Evolutionary conservation across 2,797 vertebrate genomes (phyloP).

Genomic region (Phataginus tricuspis): DNA sequence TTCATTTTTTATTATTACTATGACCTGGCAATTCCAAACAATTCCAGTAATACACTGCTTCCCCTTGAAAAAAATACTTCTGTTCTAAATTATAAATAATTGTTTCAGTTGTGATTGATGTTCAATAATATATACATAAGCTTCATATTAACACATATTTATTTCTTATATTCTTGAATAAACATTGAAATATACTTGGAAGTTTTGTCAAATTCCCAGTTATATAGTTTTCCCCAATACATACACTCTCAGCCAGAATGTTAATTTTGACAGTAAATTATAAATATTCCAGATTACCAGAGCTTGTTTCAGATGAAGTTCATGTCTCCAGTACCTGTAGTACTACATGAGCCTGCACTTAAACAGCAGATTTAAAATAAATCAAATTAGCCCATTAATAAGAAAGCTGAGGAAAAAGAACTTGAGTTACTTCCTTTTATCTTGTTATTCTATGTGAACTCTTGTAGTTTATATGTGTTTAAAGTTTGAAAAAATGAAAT

Average conservation of each 20-base stretch:
- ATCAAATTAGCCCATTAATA: background rate
- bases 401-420: conserved; percentile 22
- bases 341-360: background rate
- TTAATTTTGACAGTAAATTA: background rate
- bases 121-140: background rate
- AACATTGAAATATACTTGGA: background rate
- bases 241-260: background rate
- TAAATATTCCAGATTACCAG: background rate
- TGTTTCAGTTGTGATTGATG: background rate
- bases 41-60: background rate
- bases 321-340: background rate
- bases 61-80: background rate
- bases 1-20: background rate
- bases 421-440: background rate
- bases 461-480: background rate
- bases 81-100: background rate
- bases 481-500: background rate
- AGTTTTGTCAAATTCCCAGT: background rate
- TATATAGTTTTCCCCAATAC: background rate
- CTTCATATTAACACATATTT: background rate
- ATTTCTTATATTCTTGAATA: background rate
- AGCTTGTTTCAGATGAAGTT: background rate
- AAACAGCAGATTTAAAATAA: conserved; percentile 24
- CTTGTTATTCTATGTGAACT: background rate
- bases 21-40: background rate